These are phyloP conservation scores for Speoplatyrhinus poulsoni DNA, from an alignment of 2,113 vertebrate species.

Conservation along the genomic window DNA sequence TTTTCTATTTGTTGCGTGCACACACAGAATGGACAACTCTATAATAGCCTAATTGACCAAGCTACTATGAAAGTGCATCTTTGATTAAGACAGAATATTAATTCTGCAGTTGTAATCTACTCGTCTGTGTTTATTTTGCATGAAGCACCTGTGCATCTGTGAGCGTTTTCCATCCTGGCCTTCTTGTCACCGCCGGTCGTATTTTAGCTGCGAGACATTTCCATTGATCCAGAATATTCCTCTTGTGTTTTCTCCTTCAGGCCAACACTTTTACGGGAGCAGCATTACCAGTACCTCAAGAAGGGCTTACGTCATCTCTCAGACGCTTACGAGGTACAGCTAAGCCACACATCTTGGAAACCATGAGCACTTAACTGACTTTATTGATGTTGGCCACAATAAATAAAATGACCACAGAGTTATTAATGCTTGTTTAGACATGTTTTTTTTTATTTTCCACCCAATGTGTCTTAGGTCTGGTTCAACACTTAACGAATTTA, in stretches of 20 bases:
- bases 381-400: too few relatives aligned
- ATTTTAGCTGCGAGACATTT: background rate
- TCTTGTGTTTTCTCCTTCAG: constrained; percentile 67
- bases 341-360: background rate
- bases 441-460: too few relatives aligned
- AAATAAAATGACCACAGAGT: too few relatives aligned
- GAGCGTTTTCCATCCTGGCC: too few relatives aligned
- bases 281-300: constrained; percentile 94
- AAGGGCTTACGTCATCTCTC: constrained; percentile 92
- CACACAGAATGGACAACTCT: background rate
- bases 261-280: constrained; percentile 86
- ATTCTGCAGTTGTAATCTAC: background rate
- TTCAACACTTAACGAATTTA: too few relatives aligned
- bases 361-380: too few relatives aligned
- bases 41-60: background rate
- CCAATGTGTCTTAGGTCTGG: too few relatives aligned
- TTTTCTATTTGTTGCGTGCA: too few relatives aligned
- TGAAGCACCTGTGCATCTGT: too few relatives aligned
- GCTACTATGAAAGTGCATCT: background rate
- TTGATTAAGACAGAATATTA: constrained; percentile 2
- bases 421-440: too few relatives aligned
- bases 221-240: background rate
- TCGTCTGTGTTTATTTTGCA: background rate
- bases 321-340: constrained; percentile 90
- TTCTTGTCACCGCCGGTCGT: background rate